Evolutionary conservation across 2,888 invertebrate genomes (phyloP).

Genomic region (Acronicta leporina): DNA sequence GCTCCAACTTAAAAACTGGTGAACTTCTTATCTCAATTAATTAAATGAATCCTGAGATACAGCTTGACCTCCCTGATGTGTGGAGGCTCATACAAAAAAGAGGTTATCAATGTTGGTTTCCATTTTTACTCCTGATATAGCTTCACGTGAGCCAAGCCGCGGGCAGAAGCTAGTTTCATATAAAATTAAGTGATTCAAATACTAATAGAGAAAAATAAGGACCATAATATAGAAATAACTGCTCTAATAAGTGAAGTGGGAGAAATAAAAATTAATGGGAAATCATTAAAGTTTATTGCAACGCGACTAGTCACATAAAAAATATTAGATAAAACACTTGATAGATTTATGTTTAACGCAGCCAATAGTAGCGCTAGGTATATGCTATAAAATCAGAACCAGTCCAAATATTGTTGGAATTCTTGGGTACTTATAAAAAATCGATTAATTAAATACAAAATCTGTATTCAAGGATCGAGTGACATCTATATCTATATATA

Average conservation of each 20-base stretch:
- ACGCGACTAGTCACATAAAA: constrained; percentile 35
- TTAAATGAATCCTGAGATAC: too few relatives aligned
- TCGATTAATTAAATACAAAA: constrained; percentile 9
- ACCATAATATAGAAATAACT: constrained; percentile 14
- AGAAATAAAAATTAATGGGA: constrained; percentile 49
- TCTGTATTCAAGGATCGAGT: not conserved
- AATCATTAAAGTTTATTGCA: constrained; percentile 55
- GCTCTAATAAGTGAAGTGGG: constrained; percentile 27
- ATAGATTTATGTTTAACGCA: constrained; percentile 40
- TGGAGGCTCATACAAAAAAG: too few relatives aligned
- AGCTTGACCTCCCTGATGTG: too few relatives aligned
- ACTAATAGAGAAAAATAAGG: constrained; percentile 12
- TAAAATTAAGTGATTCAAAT: constrained; percentile 15
- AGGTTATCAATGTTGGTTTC: too few relatives aligned
- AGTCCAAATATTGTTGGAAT: constrained; percentile 43
- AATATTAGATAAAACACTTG: constrained; percentile 41
- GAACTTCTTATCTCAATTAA: too few relatives aligned
- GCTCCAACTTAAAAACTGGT: too few relatives aligned
- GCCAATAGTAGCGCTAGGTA: constrained; percentile 34
- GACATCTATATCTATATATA: too few relatives aligned
- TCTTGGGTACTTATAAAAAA: constrained; percentile 33
- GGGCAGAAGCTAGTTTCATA: too few relatives aligned
- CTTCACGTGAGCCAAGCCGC: too few relatives aligned
- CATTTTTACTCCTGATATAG: too few relatives aligned
- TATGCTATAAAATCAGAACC: constrained; percentile 43